Percentiles rank a stretch among this genome's conserved stretches.
Evolutionary conservation across 2,113 vertebrate species (phyloP).

Genomic region (Monopterus albus): DNA sequence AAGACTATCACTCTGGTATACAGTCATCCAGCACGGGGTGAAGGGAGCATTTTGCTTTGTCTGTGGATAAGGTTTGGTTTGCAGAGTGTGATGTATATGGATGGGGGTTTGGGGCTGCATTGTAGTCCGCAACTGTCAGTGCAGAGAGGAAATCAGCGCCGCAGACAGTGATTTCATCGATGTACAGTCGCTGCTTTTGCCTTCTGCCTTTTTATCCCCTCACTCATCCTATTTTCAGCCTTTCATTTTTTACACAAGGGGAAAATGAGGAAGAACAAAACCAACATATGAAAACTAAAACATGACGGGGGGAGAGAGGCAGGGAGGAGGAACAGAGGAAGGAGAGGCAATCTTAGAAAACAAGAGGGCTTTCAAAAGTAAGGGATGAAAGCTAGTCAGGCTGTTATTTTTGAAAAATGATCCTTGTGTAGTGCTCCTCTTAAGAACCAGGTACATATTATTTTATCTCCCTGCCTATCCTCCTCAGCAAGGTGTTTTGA

Average conservation of each 20-base stretch:
- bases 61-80: constrained; percentile 46
- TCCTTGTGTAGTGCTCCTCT: constrained; percentile 80
- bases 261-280: constrained; percentile 81
- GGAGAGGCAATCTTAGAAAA: constrained; percentile 80
- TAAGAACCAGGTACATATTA: constrained; percentile 81
- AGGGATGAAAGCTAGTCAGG: constrained; percentile 83
- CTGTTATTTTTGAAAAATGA: constrained; percentile 83
- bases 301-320: constrained; percentile 59
- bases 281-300: constrained; percentile 82
- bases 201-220: constrained; percentile 39
- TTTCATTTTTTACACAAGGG: constrained; percentile 81
- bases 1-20: constrained; percentile 47
- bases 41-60: constrained; percentile 41
- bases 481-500: constrained; percentile 66
- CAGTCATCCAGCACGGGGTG: constrained; percentile 32
- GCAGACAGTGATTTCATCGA: constrained; percentile 62
- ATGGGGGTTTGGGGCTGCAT: constrained; percentile 53
- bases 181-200: constrained; percentile 55
- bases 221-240: constrained; percentile 75
- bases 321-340: constrained; percentile 69
- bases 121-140: constrained; percentile 63
- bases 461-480: constrained; percentile 63
- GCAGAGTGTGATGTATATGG: constrained; percentile 71
- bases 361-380: constrained; percentile 83
- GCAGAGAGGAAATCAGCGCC: constrained; percentile 56